Evolutionary conservation across 2,113 vertebrate species (phyloP), one percentile per base, ranked within the genome.

Genomic region (Calyptomena viridis): DNA sequence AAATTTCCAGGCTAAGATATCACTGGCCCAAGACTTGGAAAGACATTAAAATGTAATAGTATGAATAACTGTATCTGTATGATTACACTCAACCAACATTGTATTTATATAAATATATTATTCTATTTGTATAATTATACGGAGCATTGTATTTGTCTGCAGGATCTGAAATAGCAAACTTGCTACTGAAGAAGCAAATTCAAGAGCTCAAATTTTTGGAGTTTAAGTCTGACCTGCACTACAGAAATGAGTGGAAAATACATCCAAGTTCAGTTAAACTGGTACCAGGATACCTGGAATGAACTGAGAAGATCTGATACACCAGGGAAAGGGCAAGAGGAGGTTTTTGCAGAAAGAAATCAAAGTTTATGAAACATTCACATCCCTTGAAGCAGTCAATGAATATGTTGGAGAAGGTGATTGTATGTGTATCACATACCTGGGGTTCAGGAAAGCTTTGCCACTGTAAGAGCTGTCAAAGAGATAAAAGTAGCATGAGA

Each of bases 281-380:
- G 56, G 37, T 20, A 47, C 46, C 21, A 47, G 23, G 58, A 63
- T 40, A 31, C 28, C 24, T 8, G 56, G 37, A 52, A 42, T 55
- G 66, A 47, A 4, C 64, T 50, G 86, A 52, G 49, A 46, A 84
- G 53, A 39, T 35, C 35, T 44, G 39, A 62, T 33, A 44, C 42
- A 31, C 25, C 2, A 0, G 68, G 77, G 64, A 56, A 78, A 89
- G 47, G 11, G 47, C 74, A 81, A 21, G 2, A 28, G 27, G 69
- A 17, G 31, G 25, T 2, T 76, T 68, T 44, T 53, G 22, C 37
- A 77, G 72, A 27, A 69, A 63, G 30, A 78, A 91, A 5, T 42
- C 46, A 6, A 42, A 39, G 52, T 71, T 56, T 75, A 1, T 49
- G 63, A 52, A 0, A 0, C 17, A 9, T 56, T 91, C 35, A 25